A percentile compares a stretch with the other conserved stretches of the same genome.
These are phyloP conservation scores for Leptocoma aspasia DNA, from an alignment of 2,113 vertebrate genomes.

Conservation along the genomic window DNA sequence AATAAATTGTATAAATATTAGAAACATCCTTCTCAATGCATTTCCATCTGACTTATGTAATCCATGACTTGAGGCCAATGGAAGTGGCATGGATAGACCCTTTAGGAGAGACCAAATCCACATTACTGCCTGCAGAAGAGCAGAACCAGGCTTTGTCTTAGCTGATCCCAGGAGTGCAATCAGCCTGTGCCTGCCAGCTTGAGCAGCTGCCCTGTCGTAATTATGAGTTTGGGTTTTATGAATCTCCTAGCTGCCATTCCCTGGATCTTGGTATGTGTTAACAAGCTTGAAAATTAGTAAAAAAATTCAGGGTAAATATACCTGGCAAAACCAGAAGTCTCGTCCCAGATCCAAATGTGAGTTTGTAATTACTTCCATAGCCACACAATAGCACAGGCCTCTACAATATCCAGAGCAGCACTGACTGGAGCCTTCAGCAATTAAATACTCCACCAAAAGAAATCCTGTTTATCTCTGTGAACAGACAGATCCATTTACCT, in stretches of 20 bases:
- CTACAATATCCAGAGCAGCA: slow-evolving; percentile 44
- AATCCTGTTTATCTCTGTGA: not conserved
- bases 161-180: not conserved
- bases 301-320: not conserved
- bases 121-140: not conserved
- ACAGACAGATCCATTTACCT: not conserved
- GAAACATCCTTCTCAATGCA: not conserved
- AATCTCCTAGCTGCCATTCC: not conserved
- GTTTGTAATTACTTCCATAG: not conserved
- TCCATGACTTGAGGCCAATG: not conserved
- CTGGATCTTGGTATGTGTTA: not conserved
- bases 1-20: not conserved
- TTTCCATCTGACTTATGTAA: not conserved
- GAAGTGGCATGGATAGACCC: not conserved
- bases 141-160: not conserved
- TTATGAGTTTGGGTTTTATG: too few relatives aligned
- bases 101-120: not conserved
- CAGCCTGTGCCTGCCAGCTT: not conserved
- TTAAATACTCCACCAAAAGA: not conserved
- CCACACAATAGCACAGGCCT: slow-evolving; percentile 47
- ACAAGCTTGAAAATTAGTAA: not conserved
- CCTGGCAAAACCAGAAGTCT: slow-evolving; percentile 46
- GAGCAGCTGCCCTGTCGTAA: not conserved
- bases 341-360: slow-evolving; percentile 51
- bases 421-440: not conserved